Conservation (phyloP, 2,888 invertebrate species). For the Archips xylosteana region DNA sequence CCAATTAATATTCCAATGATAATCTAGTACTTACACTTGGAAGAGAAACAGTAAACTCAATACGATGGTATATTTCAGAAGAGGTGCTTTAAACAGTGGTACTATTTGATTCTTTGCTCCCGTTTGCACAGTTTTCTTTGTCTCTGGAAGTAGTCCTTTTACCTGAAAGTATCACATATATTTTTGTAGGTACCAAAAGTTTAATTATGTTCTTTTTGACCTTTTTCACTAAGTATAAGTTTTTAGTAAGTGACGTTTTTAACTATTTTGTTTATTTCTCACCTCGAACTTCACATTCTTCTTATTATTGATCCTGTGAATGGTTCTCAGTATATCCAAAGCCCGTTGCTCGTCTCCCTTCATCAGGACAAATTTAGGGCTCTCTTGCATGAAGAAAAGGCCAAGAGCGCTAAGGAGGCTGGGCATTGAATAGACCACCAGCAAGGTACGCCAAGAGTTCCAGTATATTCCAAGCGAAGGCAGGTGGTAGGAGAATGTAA, state of each 20-base stretch:
- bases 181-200: too few relatives aligned
- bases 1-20: too few relatives aligned
- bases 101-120: slow-evolving; percentile 68
- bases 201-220: too few relatives aligned
- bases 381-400: slow-evolving; percentile 88
- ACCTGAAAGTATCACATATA: slow-evolving; percentile 51
- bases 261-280: not conserved
- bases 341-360: slow-evolving; percentile 85
- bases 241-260: too few relatives aligned
- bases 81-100: slow-evolving; percentile 80
- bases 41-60: slow-evolving; percentile 76
- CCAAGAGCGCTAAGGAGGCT: slow-evolving; percentile 85
- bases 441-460: slow-evolving; percentile 90
- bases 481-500: slow-evolving; percentile 68
- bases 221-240: too few relatives aligned
- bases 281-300: slow-evolving; percentile 21
- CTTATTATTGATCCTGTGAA: slow-evolving; percentile 64
- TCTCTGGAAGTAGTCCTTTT: slow-evolving; percentile 59
- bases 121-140: slow-evolving; percentile 55
- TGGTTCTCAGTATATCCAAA: slow-evolving; percentile 67
- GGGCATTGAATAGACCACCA: slow-evolving; percentile 88
- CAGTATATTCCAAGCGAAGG: slow-evolving; percentile 80
- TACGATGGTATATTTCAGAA: slow-evolving; percentile 81
- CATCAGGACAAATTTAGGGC: slow-evolving; percentile 89
- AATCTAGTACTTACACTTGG: slow-evolving; percentile 87